phyloP scores from a whole-genome alignment of 1,140 invertebrate species.

The Apis laboriosa region DNA sequence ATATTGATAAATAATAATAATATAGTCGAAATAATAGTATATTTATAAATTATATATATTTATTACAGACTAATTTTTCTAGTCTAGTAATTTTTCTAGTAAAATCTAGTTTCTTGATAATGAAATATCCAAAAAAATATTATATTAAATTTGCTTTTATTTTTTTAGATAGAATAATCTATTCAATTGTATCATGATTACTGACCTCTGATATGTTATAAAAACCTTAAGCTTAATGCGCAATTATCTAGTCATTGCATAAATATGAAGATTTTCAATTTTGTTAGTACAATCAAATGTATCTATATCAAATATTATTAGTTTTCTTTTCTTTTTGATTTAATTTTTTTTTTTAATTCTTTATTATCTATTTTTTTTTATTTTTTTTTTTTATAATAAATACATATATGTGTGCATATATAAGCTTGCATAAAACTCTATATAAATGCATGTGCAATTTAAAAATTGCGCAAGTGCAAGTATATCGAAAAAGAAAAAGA shows the following conservation, averaged over 20 bases:
- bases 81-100: too few relatives aligned
- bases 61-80: too few relatives aligned
- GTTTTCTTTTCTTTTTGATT: neutral
- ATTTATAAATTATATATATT: too few relatives aligned
- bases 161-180: too few relatives aligned
- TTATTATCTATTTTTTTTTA: neutral
- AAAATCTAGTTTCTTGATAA: too few relatives aligned
- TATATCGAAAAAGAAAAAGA: neutral
- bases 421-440: neutral
- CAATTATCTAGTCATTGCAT: neutral
- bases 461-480: conserved; percentile 11
- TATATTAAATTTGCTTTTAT: too few relatives aligned
- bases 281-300: neutral
- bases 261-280: neutral
- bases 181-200: too few relatives aligned
- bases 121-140: too few relatives aligned
- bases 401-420: neutral
- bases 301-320: neutral
- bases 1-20: too few relatives aligned
- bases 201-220: neutral
- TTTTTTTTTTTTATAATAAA: neutral
- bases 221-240: neutral
- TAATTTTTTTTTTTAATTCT: neutral
- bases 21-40: too few relatives aligned
- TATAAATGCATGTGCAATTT: neutral